phyloP scores from a whole-genome alignment of 2,888 invertebrate species.

The Tolmerus cingulatus region DNA sequence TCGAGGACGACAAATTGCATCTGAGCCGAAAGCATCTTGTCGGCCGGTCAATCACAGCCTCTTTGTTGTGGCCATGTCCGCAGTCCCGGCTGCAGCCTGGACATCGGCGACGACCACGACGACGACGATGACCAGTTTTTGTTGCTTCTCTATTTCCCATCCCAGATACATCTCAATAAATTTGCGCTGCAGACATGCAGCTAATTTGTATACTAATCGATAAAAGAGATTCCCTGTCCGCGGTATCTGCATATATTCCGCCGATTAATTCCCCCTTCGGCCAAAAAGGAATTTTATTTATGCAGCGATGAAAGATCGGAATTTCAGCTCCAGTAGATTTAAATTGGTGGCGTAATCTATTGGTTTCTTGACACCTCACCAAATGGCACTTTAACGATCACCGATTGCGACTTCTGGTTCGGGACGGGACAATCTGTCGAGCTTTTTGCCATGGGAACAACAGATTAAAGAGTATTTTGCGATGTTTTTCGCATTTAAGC shows the following conservation, averaged over 20 bases:
- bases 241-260: constrained; percentile 30
- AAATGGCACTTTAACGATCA: constrained; percentile 43
- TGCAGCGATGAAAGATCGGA: constrained; percentile 41
- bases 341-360: constrained; percentile 43
- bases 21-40: constrained; percentile 24
- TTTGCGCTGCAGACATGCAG: constrained; percentile 43
- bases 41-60: constrained; percentile 40
- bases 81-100: not conserved
- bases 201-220: constrained; percentile 45
- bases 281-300: constrained; percentile 43
- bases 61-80: constrained; percentile 25
- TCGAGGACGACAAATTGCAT: constrained; percentile 36
- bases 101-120: not conserved
- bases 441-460: constrained; percentile 10
- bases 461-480: constrained; percentile 13
- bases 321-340: constrained; percentile 36
- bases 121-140: constrained; percentile 19
- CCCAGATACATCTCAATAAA: constrained; percentile 43
- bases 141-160: constrained; percentile 41
- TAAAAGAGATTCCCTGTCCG: constrained; percentile 43
- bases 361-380: constrained; percentile 42
- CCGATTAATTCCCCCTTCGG: constrained; percentile 27
- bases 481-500: not conserved
- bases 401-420: constrained; percentile 41
- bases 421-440: not conserved